Evolutionary conservation across 2,888 invertebrate species (phyloP).

Genomic region (Drosophila aldrichi): DNA sequence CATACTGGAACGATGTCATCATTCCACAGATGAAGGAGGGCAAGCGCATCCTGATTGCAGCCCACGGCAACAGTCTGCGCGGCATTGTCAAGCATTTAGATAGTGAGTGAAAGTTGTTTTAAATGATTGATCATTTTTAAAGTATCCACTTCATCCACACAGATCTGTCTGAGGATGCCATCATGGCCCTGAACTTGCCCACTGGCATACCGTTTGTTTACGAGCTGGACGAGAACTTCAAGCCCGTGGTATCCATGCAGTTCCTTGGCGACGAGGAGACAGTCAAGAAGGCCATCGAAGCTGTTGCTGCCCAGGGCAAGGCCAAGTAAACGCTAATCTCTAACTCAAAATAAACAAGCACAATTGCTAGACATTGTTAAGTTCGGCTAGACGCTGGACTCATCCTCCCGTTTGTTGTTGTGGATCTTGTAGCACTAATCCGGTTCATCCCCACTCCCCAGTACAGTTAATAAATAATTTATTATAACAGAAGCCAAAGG

Average conservation of each 20-base stretch:
- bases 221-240: conserved; percentile 91
- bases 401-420: conserved; percentile 58
- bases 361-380: conserved; percentile 35
- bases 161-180: conserved; percentile 91
- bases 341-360: conserved; percentile 38
- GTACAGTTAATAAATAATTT: conserved; percentile 74
- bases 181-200: conserved; percentile 92
- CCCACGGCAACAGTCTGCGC: conserved; percentile 94
- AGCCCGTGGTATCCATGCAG: conserved; percentile 91
- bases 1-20: conserved; percentile 95
- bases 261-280: conserved; percentile 93
- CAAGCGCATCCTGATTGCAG: conserved; percentile 93
- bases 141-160: conserved; percentile 3
- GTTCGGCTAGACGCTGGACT: conserved; percentile 28
- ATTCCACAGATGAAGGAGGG: conserved; percentile 91
- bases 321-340: conserved; percentile 86
- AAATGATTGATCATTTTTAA: not conserved
- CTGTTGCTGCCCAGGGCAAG: conserved; percentile 93
- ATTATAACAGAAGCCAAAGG: conserved; percentile 51
- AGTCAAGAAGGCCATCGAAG: conserved; percentile 92
- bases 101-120: conserved; percentile 86
- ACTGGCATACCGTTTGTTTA: conserved; percentile 94
- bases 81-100: conserved; percentile 96
- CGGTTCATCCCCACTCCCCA: conserved; percentile 47
- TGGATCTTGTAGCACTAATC: conserved; percentile 62